Evolutionary conservation across 2,113 vertebrate species (phyloP).

Genomic region (Varanus salvator): DNA sequence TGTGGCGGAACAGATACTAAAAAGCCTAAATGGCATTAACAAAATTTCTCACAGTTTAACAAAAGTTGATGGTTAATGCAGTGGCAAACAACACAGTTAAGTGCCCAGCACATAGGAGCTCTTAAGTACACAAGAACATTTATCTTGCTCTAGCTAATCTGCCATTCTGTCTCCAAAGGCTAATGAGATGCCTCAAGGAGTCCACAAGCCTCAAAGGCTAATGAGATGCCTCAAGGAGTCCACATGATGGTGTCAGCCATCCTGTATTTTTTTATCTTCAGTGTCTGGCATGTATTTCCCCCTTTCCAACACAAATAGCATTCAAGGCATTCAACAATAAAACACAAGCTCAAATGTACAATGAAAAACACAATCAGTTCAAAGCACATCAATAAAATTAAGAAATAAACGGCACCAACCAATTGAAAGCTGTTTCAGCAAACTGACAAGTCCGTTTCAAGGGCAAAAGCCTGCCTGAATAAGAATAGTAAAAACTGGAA

Average conservation of each 20-base stretch:
- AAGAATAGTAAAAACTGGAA: no score
- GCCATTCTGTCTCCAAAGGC: background rate
- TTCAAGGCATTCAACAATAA: background rate
- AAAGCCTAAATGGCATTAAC: conserved; percentile 1
- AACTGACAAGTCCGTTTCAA: background rate
- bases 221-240: background rate
- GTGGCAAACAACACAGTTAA: conserved; percentile 14
- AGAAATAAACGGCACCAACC: background rate
- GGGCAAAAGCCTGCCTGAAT: background rate
- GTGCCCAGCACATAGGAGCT: background rate
- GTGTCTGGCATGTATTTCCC: background rate
- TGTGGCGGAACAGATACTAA: background rate
- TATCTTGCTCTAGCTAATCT: background rate
- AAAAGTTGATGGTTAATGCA: background rate
- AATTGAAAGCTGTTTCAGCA: background rate
- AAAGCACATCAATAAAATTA: background rate
- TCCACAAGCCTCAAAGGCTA: background rate
- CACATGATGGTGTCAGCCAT: background rate
- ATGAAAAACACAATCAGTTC: background rate
- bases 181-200: background rate
- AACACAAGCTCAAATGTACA: background rate
- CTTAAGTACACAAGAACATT: conserved; percentile 7
- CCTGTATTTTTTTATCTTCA: background rate
- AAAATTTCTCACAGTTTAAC: background rate
- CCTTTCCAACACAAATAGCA: background rate